Evolutionary conservation across 2,113 vertebrate species (phyloP).

Genomic region (Podilymbus podiceps): DNA sequence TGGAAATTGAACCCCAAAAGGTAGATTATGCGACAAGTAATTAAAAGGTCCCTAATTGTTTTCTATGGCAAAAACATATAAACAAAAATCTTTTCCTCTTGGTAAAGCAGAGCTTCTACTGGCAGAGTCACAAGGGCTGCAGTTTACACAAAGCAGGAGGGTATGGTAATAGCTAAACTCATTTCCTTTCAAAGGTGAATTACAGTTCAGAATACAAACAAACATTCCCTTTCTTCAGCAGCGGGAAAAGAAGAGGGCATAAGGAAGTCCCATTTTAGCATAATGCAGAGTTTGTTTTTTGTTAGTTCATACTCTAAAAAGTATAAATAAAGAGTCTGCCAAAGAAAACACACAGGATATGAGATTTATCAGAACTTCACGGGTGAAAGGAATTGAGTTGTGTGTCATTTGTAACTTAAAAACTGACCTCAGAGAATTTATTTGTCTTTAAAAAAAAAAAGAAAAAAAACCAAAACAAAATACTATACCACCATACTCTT

Average conservation of each 20-base stretch:
- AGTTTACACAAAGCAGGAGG: constrained; percentile 29
- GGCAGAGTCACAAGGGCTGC: neutral
- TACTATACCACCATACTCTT: neutral
- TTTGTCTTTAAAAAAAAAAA: neutral
- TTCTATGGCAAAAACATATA: constrained; percentile 12
- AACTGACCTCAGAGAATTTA: neutral
- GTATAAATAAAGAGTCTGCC: constrained; percentile 33
- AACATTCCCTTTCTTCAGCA: constrained; percentile 25
- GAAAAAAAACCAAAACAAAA: neutral
- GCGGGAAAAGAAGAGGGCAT: neutral
- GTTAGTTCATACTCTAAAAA: constrained; percentile 44
- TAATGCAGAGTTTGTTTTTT: constrained; percentile 43
- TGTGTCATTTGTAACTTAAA: neutral
- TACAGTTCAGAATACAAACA: constrained; percentile 57
- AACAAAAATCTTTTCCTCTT: neutral
- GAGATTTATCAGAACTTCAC: constrained; percentile 4
- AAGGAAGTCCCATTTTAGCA: constrained; percentile 29
- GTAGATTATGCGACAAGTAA: neutral
- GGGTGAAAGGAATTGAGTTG: neutral
- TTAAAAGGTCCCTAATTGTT: constrained; percentile 6
- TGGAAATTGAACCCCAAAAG: neutral
- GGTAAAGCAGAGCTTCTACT: constrained; percentile 4
- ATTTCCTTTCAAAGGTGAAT: constrained; percentile 63
- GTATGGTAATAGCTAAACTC: constrained; percentile 18
- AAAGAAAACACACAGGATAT: neutral